phyloP scores from a whole-genome alignment of 2,888 invertebrate species.

The Aelia acuminata region DNA sequence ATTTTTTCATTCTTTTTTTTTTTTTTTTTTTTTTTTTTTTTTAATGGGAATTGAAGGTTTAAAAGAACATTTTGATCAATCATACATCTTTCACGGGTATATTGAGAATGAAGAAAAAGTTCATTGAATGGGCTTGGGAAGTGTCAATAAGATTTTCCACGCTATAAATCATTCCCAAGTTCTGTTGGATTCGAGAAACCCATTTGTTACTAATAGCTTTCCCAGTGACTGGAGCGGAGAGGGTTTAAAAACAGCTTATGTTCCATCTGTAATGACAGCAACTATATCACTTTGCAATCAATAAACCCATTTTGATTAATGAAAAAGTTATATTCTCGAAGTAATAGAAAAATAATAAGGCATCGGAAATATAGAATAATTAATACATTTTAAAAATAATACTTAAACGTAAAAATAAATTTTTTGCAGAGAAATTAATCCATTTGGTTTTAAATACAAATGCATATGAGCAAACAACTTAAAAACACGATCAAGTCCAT shows the following conservation, averaged over 20 bases:
- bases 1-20: background rate
- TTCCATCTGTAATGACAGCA: conserved; percentile 20
- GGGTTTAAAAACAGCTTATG: conserved; percentile 29
- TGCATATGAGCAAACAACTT: too few relatives aligned
- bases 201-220: conserved; percentile 38
- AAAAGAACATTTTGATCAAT: conserved; percentile 13
- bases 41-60: background rate
- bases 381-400: too few relatives aligned
- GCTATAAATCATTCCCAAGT: conserved; percentile 29
- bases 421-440: too few relatives aligned
- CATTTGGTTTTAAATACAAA: too few relatives aligned
- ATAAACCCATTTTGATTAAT: background rate
- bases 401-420: too few relatives aligned
- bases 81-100: conserved; percentile 20
- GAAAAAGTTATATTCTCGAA: background rate
- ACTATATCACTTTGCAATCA: background rate
- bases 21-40: background rate
- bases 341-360: too few relatives aligned
- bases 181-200: conserved; percentile 25
- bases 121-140: background rate
- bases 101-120: conserved; percentile 9
- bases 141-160: conserved; percentile 27
- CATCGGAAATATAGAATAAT: too few relatives aligned
- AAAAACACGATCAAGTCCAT: too few relatives aligned
- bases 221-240: background rate